These are phyloP conservation scores for Atrichornis clamosus DNA, from an alignment of 2,113 vertebrate genomes.

Conservation along the genomic window DNA sequence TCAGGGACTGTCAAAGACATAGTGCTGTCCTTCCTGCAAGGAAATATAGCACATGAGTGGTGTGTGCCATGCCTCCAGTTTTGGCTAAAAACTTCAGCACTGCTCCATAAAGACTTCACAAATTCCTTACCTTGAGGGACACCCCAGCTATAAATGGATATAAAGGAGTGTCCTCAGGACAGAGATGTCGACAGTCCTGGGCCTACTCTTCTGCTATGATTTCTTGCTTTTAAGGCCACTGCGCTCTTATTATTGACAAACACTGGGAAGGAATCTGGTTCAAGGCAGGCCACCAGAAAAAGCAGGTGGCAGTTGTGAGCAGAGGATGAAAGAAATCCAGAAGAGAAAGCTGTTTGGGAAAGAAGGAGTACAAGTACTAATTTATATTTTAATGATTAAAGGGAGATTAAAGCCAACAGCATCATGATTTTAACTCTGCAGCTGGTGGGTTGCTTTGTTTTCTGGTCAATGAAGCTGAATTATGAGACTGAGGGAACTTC, in stretches of 20 bases:
- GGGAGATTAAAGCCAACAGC: slow-evolving; percentile 66
- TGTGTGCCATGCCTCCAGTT: fast-evolving
- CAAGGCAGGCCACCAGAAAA: slow-evolving; percentile 10
- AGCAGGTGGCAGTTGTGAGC: slow-evolving; percentile 66
- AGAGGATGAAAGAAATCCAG: slow-evolving; percentile 19
- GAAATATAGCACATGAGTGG: neutral
- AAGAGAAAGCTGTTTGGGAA: slow-evolving; percentile 59
- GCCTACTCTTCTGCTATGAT: neutral
- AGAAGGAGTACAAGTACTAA: slow-evolving; percentile 54
- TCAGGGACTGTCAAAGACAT: neutral
- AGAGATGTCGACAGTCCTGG: neutral
- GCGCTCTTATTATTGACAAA: neutral
- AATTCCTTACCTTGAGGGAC: neutral
- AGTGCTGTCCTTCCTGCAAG: neutral
- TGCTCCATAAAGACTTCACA: neutral
- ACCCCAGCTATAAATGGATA: neutral
- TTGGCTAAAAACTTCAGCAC: neutral
- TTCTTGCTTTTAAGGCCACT: neutral
- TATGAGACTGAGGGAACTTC: slow-evolving; percentile 61
- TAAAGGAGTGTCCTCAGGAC: neutral
- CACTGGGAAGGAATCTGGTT: neutral
- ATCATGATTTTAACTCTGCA: slow-evolving; percentile 62
- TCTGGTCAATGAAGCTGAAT: slow-evolving; percentile 65
- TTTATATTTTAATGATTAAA: slow-evolving; percentile 72
- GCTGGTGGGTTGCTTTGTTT: slow-evolving; percentile 64